Evolutionary conservation across 1,140 invertebrate species (phyloP), one percentile per base, ranked within the genome.

Genomic region (Lucilia cuprina): DNA sequence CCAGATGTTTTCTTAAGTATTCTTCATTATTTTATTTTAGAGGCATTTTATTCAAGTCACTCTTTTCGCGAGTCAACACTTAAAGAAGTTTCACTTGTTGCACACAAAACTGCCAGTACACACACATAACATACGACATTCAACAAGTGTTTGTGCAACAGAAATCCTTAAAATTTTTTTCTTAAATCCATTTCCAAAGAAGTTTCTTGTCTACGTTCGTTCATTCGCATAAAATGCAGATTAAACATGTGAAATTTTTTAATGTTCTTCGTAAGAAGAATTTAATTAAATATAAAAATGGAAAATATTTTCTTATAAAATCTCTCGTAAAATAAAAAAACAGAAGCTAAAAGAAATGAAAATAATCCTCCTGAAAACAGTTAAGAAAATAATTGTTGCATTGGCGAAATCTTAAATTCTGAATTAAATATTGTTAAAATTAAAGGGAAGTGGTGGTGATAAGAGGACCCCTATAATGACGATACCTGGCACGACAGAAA

Each of bases 401-500:
- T 25, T 25, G 65, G n/a, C 10, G 25, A 21, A 19, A 70, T 70
- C 65, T 70, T 5, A 70, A 70, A 70, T 70, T 19, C 65, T 41
- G 14, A 21, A 70, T 19, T 70, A 70, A 70, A 70, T 21, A 25
- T 19, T 70, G 5, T 7, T 10, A 70, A 21, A 25, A 70, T 19
- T 19, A 19, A 70, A 21, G 14, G n/a, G 17, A 70, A 21, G n/a
- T 9, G 5, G 19, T 3, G 10, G n/a, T 9, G 5, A 9, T 3
- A 21, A 21, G 10, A 21, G 10, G 7, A 10, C 7, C 25, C 7
- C 25, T 21, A 70, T 5, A 25, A 70, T n/a, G n/a, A 21, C 19
- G 65, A 82, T 70, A 25, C 82, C 30, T 65, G 82, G 78, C 78
- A 82, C 30, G 49, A 65, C 84, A 50, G 83, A 83, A 83, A 60